Conservation (phyloP, 2,113 vertebrate species). For the Scortum barcoo region DNA sequence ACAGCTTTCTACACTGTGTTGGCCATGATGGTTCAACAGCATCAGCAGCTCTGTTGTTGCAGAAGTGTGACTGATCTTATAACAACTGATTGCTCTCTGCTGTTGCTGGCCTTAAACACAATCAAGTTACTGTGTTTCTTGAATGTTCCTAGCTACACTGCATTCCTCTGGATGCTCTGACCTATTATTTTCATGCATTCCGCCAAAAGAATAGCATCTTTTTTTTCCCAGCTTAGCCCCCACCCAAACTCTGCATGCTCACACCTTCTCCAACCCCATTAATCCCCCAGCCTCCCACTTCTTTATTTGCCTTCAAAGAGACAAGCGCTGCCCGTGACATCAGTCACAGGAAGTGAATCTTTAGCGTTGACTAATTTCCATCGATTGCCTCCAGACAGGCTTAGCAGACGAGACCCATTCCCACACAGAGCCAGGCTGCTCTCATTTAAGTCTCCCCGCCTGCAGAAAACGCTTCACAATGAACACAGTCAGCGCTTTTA, state of each 20-base stretch:
- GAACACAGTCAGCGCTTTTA: slow-evolving; percentile 84
- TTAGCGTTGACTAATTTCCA: slow-evolving; percentile 87
- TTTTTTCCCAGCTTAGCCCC: slow-evolving; percentile 53
- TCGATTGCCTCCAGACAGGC: slow-evolving; percentile 87
- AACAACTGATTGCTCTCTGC: neutral
- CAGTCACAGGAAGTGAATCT: slow-evolving; percentile 86
- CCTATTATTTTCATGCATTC: slow-evolving; percentile 59
- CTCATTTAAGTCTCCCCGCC: slow-evolving; percentile 77
- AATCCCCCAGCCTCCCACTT: slow-evolving; percentile 75
- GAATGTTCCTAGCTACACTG: slow-evolving; percentile 21
- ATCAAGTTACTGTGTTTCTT: slow-evolving; percentile 18
- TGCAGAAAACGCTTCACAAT: slow-evolving; percentile 79
- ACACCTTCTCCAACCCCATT: slow-evolving; percentile 74
- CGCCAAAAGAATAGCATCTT: slow-evolving; percentile 57
- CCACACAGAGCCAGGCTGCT: slow-evolving; percentile 82
- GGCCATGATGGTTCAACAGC: neutral
- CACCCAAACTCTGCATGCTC: slow-evolving; percentile 48
- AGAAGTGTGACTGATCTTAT: slow-evolving; percentile 22
- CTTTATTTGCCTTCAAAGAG: slow-evolving; percentile 82
- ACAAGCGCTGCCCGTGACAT: slow-evolving; percentile 81
- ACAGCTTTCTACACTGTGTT: neutral
- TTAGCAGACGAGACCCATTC: slow-evolving; percentile 85
- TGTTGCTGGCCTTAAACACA: slow-evolving; percentile 10
- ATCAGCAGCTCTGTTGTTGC: neutral
- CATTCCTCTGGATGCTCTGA: slow-evolving; percentile 47